Percentiles rank a stretch among this genome's conserved stretches.
Conservation (phyloP, 2,113 vertebrate genomes). For the Galeopterus variegatus region DNA sequence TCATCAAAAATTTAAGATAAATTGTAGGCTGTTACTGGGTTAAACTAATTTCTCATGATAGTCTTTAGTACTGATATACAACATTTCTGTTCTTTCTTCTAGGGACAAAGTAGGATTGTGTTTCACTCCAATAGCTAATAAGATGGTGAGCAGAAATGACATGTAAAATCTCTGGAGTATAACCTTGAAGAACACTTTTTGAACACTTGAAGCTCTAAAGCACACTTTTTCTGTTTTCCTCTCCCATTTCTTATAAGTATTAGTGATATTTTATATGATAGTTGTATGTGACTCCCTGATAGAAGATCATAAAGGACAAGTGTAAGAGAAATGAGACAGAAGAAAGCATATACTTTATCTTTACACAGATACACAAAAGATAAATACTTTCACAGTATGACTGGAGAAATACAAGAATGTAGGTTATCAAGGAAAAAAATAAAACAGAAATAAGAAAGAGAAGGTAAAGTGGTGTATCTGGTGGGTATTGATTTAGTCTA, state of each 20-base stretch:
- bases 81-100: neutral
- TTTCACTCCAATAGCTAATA: neutral
- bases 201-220: neutral
- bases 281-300: neutral
- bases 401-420: neutral
- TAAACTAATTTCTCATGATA: neutral
- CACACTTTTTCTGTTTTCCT: neutral
- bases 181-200: neutral
- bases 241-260: neutral
- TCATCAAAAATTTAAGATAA: slow-evolving; percentile 18
- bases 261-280: neutral
- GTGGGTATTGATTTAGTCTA: neutral
- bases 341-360: neutral
- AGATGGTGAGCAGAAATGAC: neutral
- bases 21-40: neutral
- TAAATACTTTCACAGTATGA: neutral
- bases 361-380: neutral
- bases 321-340: neutral
- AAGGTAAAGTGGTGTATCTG: neutral
- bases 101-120: neutral
- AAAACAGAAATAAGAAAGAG: neutral
- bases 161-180: neutral
- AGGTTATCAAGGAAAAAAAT: neutral
- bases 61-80: neutral
- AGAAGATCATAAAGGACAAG: neutral